Base-by-base conservation (phyloP, 1,140 invertebrate species). In the Drosophila eugracilis region DNA sequence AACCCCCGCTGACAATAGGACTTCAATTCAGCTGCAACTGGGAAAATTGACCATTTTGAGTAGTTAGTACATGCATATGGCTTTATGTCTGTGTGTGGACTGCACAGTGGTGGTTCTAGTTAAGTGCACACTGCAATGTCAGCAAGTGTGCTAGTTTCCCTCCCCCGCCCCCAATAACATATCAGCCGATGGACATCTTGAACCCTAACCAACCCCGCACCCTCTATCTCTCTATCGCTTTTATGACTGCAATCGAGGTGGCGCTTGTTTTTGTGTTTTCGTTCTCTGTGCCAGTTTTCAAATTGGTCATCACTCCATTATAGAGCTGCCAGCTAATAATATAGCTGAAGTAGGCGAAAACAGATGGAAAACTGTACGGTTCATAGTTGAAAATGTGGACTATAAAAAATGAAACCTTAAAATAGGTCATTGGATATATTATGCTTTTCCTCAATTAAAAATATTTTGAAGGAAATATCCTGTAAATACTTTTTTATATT, bases 101-200 rank as follows among this genome's bases (percentile, higher is more conserved):
- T 36, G 44, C 22, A 70, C 66, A 70, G 66, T 70, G 66, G 66
- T 70, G 66, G 66, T 70, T 70, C 60, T 67, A 53, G 63, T 28
- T 53, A 67, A 53, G 60, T 67, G 63, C 36, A 42, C 60, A 53
- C 45, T 67, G 63, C 60, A 67, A 42, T 66, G 60, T 44, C 63
- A 67, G 63, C 60, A 66, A 67, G 63, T 67, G 63, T 67, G 63
- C 63, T 37, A 67, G 63, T 67, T 67, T 52, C 28, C 60, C 60
- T 37, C 26, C 44, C 32, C 49, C 41, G 41, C 47, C 62, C 19
- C 12, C 37, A 22, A 50, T 42, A 45, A 3, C n/a, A 14, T 14
- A 14, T 62, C 54, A 22, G 28, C 37, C 59, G 45, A 41, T 66
- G 59, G 63, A 67, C 60, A 67, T 67, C 63, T 67, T 34, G 22